phyloP scores from a whole-genome alignment of 2,113 vertebrate species.

The Podarcis muralis region DNA sequence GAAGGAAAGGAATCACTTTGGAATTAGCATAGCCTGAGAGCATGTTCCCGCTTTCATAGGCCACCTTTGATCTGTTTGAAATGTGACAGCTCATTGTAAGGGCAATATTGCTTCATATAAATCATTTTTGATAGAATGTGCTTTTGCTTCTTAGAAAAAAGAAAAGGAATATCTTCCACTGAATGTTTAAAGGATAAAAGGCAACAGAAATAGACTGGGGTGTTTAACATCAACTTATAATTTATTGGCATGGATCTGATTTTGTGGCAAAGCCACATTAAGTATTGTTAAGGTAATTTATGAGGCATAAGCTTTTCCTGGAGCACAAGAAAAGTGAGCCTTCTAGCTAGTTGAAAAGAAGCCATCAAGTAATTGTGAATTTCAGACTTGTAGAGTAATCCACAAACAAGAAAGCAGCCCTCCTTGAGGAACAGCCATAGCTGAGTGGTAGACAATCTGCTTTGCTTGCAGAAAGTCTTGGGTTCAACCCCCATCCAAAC shows the following conservation, averaged over 20 bases:
- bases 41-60: slow-evolving; percentile 52
- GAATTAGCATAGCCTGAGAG: slow-evolving; percentile 66
- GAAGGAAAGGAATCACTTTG: slow-evolving; percentile 53
- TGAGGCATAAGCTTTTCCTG: not conserved
- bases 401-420: not conserved
- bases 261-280: slow-evolving; percentile 24
- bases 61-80: slow-evolving; percentile 72
- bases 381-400: rapidly evolving
- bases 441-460: too few relatives aligned
- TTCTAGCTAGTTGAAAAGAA: not conserved
- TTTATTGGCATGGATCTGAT: not conserved
- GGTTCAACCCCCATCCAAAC: too few relatives aligned
- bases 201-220: not conserved
- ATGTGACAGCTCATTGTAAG: slow-evolving; percentile 64
- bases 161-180: slow-evolving; percentile 14
- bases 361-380: not conserved
- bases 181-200: slow-evolving; percentile 38
- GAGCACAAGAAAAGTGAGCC: not conserved
- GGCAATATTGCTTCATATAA: slow-evolving; percentile 62
- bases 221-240: not conserved
- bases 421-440: too few relatives aligned
- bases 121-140: slow-evolving; percentile 51
- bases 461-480: too few relatives aligned
- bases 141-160: not conserved
- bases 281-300: not conserved